Evolutionary conservation across 2,797 vertebrate species (phyloP).

Genomic region (Schizopygopsis malacanthus): DNA sequence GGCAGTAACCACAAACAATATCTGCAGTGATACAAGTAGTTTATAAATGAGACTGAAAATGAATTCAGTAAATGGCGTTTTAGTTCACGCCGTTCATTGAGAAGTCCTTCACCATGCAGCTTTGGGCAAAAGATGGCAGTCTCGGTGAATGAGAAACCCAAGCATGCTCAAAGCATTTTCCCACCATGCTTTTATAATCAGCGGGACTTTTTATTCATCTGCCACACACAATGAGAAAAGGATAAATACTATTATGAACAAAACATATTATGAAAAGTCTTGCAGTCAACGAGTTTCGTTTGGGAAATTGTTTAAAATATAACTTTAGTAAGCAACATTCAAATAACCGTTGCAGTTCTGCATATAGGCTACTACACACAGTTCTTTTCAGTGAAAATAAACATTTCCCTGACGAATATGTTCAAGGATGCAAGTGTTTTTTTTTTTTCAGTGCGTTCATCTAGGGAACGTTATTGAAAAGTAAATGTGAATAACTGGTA

Average conservation of each 20-base stretch:
- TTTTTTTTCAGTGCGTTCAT: slow-evolving; percentile 19
- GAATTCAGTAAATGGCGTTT: slow-evolving; percentile 8
- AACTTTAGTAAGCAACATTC: not conserved
- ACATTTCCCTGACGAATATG: slow-evolving; percentile 71
- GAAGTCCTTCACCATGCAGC: slow-evolving; percentile 28
- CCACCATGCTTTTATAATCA: slow-evolving; percentile 45
- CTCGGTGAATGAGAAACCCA: slow-evolving; percentile 23
- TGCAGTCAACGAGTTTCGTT: slow-evolving; percentile 25
- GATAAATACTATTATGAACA: slow-evolving; percentile 60
- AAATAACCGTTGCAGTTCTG: not conserved
- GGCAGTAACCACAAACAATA: not conserved
- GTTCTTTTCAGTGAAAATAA: slow-evolving; percentile 37
- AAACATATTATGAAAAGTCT: not conserved
- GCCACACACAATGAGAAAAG: slow-evolving; percentile 59
- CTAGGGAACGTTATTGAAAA: slow-evolving; percentile 47
- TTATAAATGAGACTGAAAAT: slow-evolving; percentile 9
- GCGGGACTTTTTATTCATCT: slow-evolving; percentile 41
- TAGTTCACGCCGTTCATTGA: slow-evolving; percentile 13
- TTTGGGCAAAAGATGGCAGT: slow-evolving; percentile 48
- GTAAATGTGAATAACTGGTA: slow-evolving; percentile 15
- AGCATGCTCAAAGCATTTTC: slow-evolving; percentile 41
- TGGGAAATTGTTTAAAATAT: slow-evolving; percentile 4
- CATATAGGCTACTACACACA: not conserved
- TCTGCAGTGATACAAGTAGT: not conserved
- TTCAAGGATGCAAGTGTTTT: slow-evolving; percentile 42